phyloP scores from a whole-genome alignment of 2,888 invertebrate genomes.

The Brachyptera putata region DNA sequence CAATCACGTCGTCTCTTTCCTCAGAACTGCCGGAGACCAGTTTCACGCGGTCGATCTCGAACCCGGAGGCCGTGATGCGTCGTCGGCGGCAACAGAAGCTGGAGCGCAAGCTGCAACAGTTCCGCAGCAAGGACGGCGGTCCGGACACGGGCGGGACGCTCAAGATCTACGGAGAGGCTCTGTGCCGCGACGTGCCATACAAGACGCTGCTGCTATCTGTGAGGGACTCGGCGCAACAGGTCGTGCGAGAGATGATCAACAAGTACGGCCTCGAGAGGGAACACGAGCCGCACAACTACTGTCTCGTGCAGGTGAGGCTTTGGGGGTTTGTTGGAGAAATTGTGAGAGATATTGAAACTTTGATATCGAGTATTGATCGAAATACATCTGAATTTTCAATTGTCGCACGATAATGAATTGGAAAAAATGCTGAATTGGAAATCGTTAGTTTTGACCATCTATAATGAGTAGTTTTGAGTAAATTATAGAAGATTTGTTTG shows the following conservation, averaged over 20 bases:
- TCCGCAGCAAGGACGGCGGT: conserved; percentile 90
- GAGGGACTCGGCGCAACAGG: conserved; percentile 85
- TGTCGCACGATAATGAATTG: no score
- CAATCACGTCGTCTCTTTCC: no score
- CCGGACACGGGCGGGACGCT: conserved; percentile 89
- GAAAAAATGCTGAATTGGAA: neutral
- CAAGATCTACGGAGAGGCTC: conserved; percentile 93
- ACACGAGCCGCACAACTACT: conserved; percentile 80
- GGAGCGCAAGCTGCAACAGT: conserved; percentile 93
- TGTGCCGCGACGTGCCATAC: conserved; percentile 96
- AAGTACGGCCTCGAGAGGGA: conserved; percentile 92
- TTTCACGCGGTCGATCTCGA: conserved; percentile 97
- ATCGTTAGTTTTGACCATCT: neutral
- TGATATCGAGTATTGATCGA: no score
- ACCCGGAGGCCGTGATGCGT: conserved; percentile 99
- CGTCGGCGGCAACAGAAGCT: conserved; percentile 93
- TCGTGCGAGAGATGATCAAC: conserved; percentile 92
- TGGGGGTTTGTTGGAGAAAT: no score
- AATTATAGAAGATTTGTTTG: no score
- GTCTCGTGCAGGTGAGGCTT: conserved; percentile 81
- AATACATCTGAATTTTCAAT: no score
- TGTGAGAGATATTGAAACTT: no score
- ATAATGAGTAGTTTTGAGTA: no score
- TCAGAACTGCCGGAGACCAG: conserved; percentile 96
- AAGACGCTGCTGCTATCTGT: conserved; percentile 93